Base-by-base conservation (phyloP, 2,113 vertebrate species). In the Zosterops japonicus region DNA sequence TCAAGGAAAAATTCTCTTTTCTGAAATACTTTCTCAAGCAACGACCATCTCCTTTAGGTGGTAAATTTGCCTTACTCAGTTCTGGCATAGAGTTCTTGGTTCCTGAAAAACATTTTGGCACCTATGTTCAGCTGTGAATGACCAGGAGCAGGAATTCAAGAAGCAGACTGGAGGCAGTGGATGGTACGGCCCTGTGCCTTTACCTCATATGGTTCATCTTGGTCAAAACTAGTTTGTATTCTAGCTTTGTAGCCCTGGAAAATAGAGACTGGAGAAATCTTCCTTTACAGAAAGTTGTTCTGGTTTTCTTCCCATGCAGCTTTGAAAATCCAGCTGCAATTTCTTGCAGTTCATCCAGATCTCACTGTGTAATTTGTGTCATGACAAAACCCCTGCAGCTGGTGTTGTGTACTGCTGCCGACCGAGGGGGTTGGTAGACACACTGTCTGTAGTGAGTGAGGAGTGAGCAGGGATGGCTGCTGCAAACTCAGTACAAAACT, bases 251-350 rank as follows among this genome's bases (percentile, higher is more conserved):
- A 83, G 47, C 46, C 16, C 41, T 59, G 35, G 35, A 74, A 86
- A 84, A 25, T 5, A 64, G 19, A 46, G 36, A 39, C 18, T 42
- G 14, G 31, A 70, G 55, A 77, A 72, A 65, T 77, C 23, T 77
- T 39, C n/a, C 20, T 85, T 64, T 81, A 35, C 9, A 59, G 64
- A 63, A 90, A 81, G 42, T 83, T 85, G 28, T 36, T 84, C 68
- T 79, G 35, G 1, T 72, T 90, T 93, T 60, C 31, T 85, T 69
- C 41, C 33, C n/a, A 25, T 61, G 17, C 15, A 80, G 35, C 55
- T 92, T 78, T 70, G 67, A 86, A 96, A 93, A 89, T 90, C 47
- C 39, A 89, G 50, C 71, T 92, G 59, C 60, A 74, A 23, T 78
- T 86, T 89, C 50, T 77, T 90, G 55, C n/a, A 61, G 20, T 53